These are phyloP conservation scores for Erythrolamprus reginae DNA, from an alignment of 2,113 vertebrate genomes.

Conservation along the genomic window DNA sequence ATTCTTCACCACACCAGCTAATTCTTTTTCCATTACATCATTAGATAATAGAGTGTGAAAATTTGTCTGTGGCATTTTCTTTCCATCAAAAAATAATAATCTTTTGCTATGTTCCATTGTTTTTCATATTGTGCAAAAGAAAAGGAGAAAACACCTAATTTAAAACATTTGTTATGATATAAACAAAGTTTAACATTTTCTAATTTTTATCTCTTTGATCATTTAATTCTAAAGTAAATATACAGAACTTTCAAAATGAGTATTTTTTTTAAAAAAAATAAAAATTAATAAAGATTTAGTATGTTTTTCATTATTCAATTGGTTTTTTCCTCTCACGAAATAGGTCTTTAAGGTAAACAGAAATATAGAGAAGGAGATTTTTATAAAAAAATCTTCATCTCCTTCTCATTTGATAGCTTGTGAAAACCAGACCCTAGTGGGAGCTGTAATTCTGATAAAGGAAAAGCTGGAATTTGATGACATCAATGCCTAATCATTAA, in stretches of 20 bases:
- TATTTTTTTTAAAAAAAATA: not conserved
- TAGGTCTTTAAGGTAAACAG: not conserved
- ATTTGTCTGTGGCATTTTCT: not conserved
- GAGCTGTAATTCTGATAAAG: conserved; percentile 6
- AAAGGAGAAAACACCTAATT: not conserved
- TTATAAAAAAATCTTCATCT: conserved; percentile 1
- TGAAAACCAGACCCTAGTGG: not conserved
- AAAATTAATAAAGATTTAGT: not conserved
- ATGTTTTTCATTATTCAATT: not conserved
- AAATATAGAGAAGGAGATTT: not conserved
- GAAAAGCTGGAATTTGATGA: conserved; percentile 10
- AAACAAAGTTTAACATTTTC: not conserved
- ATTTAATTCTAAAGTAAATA: conserved; percentile 1
- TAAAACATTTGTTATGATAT: not conserved
- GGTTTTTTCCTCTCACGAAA: not conserved
- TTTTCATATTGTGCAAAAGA: not conserved
- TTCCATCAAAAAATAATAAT: not conserved
- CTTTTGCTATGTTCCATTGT: not conserved
- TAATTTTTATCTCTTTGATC: conserved; percentile 3
- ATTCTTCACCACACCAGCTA: not conserved
- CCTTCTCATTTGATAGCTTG: not conserved
- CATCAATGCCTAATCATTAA: conserved; percentile 1
- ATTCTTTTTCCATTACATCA: not conserved
- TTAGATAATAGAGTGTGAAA: not conserved
- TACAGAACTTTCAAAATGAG: not conserved